These are phyloP conservation scores for Okamejei kenojei DNA, from an alignment of 2,797 vertebrate genomes.

Conservation along the genomic window DNA sequence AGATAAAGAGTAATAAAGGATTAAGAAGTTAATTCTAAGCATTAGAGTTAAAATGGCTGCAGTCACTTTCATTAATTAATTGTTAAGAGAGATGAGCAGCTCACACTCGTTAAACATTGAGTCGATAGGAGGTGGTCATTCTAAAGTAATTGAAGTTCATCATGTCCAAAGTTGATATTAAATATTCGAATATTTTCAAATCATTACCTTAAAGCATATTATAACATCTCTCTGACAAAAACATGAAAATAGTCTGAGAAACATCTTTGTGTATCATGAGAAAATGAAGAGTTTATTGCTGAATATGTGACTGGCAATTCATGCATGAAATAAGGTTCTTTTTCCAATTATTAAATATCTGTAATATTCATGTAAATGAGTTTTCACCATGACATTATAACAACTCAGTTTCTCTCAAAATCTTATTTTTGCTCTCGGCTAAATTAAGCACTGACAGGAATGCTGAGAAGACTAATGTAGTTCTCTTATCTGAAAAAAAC, in stretches of 20 bases:
- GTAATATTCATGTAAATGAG: conserved; percentile 32
- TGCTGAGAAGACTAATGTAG: background rate
- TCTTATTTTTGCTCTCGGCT: background rate
- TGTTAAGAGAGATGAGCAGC: background rate
- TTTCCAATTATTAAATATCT: conserved; percentile 25
- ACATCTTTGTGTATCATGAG: background rate
- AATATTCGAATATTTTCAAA: background rate
- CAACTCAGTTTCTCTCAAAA: background rate
- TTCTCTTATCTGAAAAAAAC: background rate
- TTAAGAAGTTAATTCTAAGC: background rate
- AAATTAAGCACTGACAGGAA: conserved; percentile 5
- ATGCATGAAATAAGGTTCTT: conserved; percentile 26
- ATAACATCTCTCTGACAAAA: conserved; percentile 28
- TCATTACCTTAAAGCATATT: background rate
- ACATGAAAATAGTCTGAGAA: background rate
- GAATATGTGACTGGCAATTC: background rate
- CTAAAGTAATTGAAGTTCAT: background rate
- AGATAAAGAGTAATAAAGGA: background rate
- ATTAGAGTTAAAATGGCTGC: background rate
- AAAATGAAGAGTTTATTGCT: conserved; percentile 8
- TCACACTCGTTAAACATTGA: background rate
- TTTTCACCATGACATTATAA: background rate
- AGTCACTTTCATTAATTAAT: background rate
- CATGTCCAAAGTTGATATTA: background rate
- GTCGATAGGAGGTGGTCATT: background rate